Evolutionary conservation across 2,797 vertebrate genomes (phyloP).

Genomic region (Karalla daura): DNA sequence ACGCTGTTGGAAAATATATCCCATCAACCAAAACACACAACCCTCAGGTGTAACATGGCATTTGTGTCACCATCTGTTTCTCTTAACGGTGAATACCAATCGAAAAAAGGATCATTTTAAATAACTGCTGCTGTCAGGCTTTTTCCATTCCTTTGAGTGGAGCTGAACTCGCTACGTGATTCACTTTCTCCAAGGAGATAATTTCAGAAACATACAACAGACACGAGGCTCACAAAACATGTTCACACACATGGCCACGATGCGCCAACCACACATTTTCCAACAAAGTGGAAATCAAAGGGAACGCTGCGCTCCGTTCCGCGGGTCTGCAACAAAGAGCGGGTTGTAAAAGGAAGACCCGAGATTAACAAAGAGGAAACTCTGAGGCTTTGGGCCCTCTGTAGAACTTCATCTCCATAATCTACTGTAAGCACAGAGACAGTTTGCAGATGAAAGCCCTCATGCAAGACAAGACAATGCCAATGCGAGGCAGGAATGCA

Average conservation of each 20-base stretch:
- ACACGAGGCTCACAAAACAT: conserved; percentile 9
- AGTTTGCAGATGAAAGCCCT: conserved; percentile 56
- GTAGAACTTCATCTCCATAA: conserved; percentile 60
- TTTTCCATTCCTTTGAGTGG: not conserved
- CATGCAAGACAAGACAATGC: conserved; percentile 61
- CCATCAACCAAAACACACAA: too few species aligned
- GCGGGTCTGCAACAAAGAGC: conserved; percentile 6
- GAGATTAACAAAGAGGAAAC: conserved; percentile 58
- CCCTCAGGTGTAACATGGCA: too few species aligned
- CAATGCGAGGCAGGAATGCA: conserved; percentile 64
- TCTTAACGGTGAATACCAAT: not conserved
- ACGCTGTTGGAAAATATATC: too few species aligned
- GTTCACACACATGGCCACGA: conserved; percentile 19
- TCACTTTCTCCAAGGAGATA: conserved; percentile 26
- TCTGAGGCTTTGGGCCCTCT: conserved; percentile 53
- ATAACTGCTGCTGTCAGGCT: not conserved
- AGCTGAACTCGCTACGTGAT: conserved; percentile 23
- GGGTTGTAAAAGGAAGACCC: conserved; percentile 15
- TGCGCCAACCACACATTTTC: not conserved
- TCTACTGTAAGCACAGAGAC: conserved; percentile 51
- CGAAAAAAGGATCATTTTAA: not conserved
- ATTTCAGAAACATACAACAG: conserved; percentile 19
- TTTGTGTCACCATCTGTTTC: not conserved
- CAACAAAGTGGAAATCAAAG: conserved; percentile 21
- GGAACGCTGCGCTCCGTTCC: conserved; percentile 7